Conservation (phyloP, 2,888 invertebrate species). For the Scaptomyza flava region DNA sequence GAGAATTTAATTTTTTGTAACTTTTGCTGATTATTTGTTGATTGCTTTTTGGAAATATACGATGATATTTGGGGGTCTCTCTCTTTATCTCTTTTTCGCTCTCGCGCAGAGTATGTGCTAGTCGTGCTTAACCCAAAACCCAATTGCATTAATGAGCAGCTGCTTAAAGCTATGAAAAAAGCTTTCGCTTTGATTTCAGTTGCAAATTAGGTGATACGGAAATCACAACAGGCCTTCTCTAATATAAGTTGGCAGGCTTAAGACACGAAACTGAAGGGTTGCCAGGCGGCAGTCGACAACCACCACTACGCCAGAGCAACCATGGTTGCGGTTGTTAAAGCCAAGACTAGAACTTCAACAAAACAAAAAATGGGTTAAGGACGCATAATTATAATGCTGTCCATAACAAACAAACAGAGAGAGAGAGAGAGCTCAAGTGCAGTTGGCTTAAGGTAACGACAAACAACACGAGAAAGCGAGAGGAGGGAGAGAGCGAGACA, state of each 20-base stretch:
- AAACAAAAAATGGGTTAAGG: slow-evolving; percentile 14
- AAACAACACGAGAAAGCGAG: not conserved
- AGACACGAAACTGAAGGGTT: not conserved
- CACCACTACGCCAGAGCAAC: slow-evolving; percentile 17
- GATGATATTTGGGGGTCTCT: no score
- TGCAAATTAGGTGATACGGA: slow-evolving; percentile 44
- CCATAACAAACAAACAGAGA: slow-evolving; percentile 51
- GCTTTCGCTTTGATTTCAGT: slow-evolving; percentile 28
- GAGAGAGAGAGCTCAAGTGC: slow-evolving; percentile 51
- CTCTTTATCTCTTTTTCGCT: no score
- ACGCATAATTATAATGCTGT: slow-evolving; percentile 63
- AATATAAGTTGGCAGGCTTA: no score
- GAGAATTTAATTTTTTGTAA: slow-evolving; percentile 11
- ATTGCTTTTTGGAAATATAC: no score
- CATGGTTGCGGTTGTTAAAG: slow-evolving; percentile 49
- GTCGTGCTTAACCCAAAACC: slow-evolving; percentile 1
- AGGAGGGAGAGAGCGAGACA: not conserved
- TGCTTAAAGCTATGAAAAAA: slow-evolving; percentile 1
- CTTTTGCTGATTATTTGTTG: slow-evolving; percentile 5
- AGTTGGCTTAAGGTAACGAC: slow-evolving; percentile 31
- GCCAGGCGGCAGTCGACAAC: not conserved
- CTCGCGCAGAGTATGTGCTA: not conserved
- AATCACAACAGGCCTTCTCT: slow-evolving; percentile 2
- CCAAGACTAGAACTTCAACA: not conserved
- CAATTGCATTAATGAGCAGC: slow-evolving; percentile 4